phyloP scores from a whole-genome alignment of 2,888 invertebrate genomes.

The Pharmacophagus antenor region DNA sequence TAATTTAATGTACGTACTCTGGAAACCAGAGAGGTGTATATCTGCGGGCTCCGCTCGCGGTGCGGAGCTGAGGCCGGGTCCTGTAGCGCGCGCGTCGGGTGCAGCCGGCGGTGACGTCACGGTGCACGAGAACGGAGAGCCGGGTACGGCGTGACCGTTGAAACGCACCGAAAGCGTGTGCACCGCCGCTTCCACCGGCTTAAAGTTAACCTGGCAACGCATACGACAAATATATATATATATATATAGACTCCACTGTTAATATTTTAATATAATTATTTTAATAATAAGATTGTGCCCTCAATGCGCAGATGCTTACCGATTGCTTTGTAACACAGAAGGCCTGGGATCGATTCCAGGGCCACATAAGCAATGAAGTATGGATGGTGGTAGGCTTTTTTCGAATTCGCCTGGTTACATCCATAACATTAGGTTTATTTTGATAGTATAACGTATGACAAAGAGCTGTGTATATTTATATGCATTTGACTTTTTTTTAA shows the following conservation, averaged over 20 bases:
- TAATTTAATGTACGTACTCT: constrained; percentile 50
- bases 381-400: too few species aligned
- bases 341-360: too few species aligned
- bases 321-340: too few species aligned
- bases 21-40: constrained; percentile 71
- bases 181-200: constrained; percentile 94
- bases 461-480: too few species aligned
- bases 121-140: constrained; percentile 96
- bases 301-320: too few species aligned
- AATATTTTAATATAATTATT: too few species aligned
- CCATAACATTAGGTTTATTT: too few species aligned
- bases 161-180: constrained; percentile 94
- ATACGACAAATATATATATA: not conserved
- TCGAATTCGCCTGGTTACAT: too few species aligned
- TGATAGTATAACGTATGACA: too few species aligned
- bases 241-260: not conserved
- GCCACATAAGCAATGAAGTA: too few species aligned
- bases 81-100: constrained; percentile 67
- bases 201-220: constrained; percentile 89
- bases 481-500: too few species aligned
- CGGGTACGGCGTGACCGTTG: constrained; percentile 88
- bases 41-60: constrained; percentile 66
- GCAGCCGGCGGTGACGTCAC: constrained; percentile 80
- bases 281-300: too few species aligned
- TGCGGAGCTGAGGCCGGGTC: constrained; percentile 65